These are phyloP conservation scores for Dicranocentrus wangi DNA, from an alignment of 2,888 invertebrate species.

Conservation along the genomic window DNA sequence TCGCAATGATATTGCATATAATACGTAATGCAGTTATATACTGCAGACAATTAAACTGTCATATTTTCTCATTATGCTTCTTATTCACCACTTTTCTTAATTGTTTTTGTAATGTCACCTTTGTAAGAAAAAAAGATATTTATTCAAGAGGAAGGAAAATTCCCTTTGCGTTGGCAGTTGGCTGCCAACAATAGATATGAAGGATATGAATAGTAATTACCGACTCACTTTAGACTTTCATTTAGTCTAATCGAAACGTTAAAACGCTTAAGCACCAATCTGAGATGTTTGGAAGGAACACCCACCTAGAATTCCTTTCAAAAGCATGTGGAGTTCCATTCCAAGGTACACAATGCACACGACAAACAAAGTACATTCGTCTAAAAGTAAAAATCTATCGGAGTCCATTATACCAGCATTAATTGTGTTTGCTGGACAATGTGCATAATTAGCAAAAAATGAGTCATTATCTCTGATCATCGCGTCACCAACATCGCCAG, in stretches of 20 bases:
- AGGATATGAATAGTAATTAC: too few relatives aligned
- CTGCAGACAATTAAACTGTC: too few relatives aligned
- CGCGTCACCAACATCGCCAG: background rate
- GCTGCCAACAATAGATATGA: too few relatives aligned
- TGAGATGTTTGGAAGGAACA: background rate
- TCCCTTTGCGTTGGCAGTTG: slow-evolving; percentile 12
- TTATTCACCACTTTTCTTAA: too few relatives aligned
- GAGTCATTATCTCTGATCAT: slow-evolving; percentile 51
- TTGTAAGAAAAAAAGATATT: background rate
- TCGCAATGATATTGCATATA: background rate
- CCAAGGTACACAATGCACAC: background rate
- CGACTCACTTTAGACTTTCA: background rate
- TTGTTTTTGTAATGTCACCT: too few relatives aligned
- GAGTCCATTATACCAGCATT: background rate
- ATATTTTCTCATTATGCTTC: too few relatives aligned
- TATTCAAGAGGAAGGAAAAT: slow-evolving; percentile 7
- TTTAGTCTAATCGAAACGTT: background rate
- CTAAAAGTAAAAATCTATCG: slow-evolving; percentile 10
- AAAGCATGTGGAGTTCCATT: background rate
- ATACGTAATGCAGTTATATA: too few relatives aligned
- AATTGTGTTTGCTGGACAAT: slow-evolving; percentile 17
- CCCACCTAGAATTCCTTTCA: slow-evolving; percentile 6
- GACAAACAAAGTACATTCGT: background rate
- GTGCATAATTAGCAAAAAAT: slow-evolving; percentile 54
- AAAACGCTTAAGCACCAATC: background rate